Percentiles rank a stretch among this genome's conserved stretches.
Evolutionary conservation across 2,797 vertebrate genomes (phyloP).

Genomic region (Enteromius argenteus): DNA sequence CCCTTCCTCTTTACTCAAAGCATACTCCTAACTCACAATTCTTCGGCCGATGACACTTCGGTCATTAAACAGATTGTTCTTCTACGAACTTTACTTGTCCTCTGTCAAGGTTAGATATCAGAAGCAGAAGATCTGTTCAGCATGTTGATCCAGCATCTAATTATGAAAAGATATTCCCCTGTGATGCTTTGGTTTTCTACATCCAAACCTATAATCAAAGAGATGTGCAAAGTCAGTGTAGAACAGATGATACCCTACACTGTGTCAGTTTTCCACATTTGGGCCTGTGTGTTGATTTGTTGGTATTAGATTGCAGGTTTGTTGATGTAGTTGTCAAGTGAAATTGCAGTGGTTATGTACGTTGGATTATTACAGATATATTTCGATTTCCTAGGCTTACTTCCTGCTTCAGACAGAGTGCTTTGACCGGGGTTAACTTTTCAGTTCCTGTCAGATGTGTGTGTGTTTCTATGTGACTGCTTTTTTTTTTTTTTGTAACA

Average conservation of each 20-base stretch:
- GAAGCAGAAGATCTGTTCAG: neutral
- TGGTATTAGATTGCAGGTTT: neutral
- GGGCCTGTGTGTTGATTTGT: neutral
- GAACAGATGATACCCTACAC: neutral
- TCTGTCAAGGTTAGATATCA: neutral
- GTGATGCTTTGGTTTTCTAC: constrained; percentile 11
- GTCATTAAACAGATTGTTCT: neutral
- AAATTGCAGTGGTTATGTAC: neutral
- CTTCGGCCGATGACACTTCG: neutral
- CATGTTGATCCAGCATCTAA: neutral
- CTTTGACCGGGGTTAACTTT: neutral
- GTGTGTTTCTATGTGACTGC: constrained; percentile 1
- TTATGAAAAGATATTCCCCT: neutral
- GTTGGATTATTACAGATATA: neutral
- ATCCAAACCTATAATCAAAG: neutral
- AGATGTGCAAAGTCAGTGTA: neutral
- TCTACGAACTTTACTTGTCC: neutral
- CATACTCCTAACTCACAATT: neutral
- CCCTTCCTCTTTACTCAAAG: neutral
- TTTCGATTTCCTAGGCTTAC: neutral
- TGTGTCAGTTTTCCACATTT: neutral
- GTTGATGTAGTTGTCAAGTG: neutral
- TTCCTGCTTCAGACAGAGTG: constrained; percentile 14
- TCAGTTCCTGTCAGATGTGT: constrained; percentile 8
- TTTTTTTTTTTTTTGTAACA: neutral